Conservation (phyloP, 53 echinoderm and acorn worm species). For the Echinometra lucunter region DNA sequence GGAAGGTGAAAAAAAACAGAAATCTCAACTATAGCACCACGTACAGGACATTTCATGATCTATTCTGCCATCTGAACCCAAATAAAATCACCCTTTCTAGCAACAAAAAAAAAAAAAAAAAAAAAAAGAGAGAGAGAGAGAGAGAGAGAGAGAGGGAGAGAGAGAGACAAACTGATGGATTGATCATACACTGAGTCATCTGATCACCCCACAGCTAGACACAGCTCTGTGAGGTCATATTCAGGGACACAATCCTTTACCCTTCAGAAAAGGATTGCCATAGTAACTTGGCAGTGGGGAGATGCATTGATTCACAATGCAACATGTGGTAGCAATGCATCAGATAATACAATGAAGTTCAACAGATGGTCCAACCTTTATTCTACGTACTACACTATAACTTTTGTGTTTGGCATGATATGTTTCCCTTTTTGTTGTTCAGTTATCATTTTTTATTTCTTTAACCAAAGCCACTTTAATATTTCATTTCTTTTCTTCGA, state of each 20-base stretch:
- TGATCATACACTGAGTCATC: conserved; percentile 44
- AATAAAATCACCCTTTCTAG: neutral
- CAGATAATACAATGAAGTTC: neutral
- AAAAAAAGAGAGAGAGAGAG: too few species aligned
- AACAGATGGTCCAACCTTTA: neutral
- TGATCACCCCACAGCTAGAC: neutral
- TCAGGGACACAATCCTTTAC: neutral
- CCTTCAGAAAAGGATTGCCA: conserved; percentile 6
- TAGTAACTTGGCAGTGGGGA: conserved; percentile 20
- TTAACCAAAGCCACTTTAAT: too few species aligned
- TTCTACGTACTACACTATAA: too few species aligned
- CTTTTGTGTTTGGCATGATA: neutral
- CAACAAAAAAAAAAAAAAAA: neutral
- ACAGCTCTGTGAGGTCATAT: neutral
- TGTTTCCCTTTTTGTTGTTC: neutral
- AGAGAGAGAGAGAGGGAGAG: too few species aligned
- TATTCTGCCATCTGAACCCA: neutral
- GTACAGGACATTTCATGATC: conserved; percentile 8
- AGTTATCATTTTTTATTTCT: neutral
- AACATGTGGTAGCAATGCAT: neutral
- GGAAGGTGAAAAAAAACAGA: neutral
- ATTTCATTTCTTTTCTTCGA: too few species aligned
- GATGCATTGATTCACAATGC: conserved; percentile 27
- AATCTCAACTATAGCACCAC: neutral
- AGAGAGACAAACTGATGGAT: too few species aligned